These are phyloP conservation scores for Boleophthalmus pectinirostris DNA, from an alignment of 2,113 vertebrate genomes.

Conservation along the genomic window DNA sequence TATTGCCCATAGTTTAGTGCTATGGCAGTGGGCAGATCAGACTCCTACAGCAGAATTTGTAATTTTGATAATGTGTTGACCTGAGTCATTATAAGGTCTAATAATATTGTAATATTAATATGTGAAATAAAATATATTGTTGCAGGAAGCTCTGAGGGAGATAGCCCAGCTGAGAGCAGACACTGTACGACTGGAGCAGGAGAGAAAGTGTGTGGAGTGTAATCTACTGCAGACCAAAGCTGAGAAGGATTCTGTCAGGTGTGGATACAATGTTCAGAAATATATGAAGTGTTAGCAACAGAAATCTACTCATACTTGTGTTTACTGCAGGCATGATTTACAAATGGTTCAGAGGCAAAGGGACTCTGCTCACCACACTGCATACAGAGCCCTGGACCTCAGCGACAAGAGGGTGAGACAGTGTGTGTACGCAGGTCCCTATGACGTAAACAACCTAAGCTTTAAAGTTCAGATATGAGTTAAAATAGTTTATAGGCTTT, in stretches of 20 bases:
- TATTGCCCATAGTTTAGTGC: too few relatives aligned
- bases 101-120: too few relatives aligned
- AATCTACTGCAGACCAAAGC: conserved; percentile 43
- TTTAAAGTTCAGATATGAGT: too few relatives aligned
- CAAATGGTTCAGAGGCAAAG: conserved; percentile 57
- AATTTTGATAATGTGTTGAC: too few relatives aligned
- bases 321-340: conserved; percentile 47
- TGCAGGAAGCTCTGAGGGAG: conserved; percentile 56
- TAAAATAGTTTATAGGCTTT: too few relatives aligned
- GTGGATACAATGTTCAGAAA: neutral
- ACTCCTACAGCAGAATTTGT: too few relatives aligned
- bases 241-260: conserved; percentile 64
- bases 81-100: too few relatives aligned
- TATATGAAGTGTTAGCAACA: neutral
- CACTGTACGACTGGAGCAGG: conserved; percentile 49
- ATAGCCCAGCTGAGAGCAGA: conserved; percentile 30
- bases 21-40: too few relatives aligned
- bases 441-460: too few relatives aligned
- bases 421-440: too few relatives aligned
- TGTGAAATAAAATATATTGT: neutral
- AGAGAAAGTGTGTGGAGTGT: conserved; percentile 36
- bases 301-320: neutral
- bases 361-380: conserved; percentile 33
- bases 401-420: neutral
- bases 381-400: neutral